Evolutionary conservation across 2,113 vertebrate genomes (phyloP), one percentile per base, ranked within the genome.

Genomic region (Sinosuthora webbiana): DNA sequence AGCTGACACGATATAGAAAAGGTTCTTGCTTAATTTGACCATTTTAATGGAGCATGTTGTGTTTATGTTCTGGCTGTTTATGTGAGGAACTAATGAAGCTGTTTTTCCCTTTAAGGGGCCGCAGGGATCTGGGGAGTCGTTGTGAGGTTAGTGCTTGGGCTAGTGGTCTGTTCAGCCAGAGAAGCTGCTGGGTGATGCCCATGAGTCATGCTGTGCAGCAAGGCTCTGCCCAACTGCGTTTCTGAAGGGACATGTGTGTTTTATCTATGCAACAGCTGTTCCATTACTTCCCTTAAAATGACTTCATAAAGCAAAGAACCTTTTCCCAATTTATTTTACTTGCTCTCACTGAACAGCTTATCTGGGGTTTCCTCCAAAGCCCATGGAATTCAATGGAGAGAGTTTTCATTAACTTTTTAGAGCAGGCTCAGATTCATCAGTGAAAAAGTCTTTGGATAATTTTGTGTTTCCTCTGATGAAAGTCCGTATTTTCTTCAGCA

Each of bases 211-310:
- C 89, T 94, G 82, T 67, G 87, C 83, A 74, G 39, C 14, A 69
- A 74, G 60, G 24, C 52, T 93, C 64, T 94, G 56, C 41, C 76
- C 83, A 80, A 80, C 62, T 83, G 73, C 90, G 57, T 56, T 83
- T 88, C 62, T 33, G 22, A 76, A 88, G 83, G 76, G 89, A 87
- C 4, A 8, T 44, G 83, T 91, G 86, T 70, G 30, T 62, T 97
- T 96, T 93, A 91, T 94, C 92, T 53, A 86, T 80, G 76, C 83
- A 88, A 93, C 94, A 97, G 94, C 94, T 97, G 91, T 86, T 96
- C 62, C 86, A 91, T 97, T 95, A 75, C 80, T 65, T 78, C 83
- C 65, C 64, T 91, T 86, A 92, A 92, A 89, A 95, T 77, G 77
- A 83, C 93, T 97, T 94, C 80, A 92, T 86, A 93, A 92, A 97